Evolutionary conservation across 2,113 vertebrate species (phyloP).

Genomic region (Ceyx melanurus): DNA sequence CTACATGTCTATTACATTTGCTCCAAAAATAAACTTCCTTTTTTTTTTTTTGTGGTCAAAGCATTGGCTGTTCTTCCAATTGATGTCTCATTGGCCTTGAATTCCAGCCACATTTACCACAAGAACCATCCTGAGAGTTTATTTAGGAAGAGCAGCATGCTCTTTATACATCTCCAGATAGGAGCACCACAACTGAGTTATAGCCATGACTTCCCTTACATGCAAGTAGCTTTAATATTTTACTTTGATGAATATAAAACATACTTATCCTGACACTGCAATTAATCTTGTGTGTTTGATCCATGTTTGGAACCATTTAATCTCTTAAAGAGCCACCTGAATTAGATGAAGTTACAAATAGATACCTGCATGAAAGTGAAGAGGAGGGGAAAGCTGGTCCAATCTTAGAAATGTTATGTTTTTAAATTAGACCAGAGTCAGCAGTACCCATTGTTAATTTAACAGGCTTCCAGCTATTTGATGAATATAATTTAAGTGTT

Average conservation of each 20-base stretch:
- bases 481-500: not conserved
- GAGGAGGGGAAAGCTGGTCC: not conserved
- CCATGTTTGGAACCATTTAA: not conserved
- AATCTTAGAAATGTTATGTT: accelerated
- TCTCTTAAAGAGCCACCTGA: not conserved
- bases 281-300: not conserved
- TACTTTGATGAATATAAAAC: not conserved
- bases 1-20: not conserved
- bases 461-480: not conserved
- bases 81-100: not conserved
- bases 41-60: not conserved
- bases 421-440: not conserved
- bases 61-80: not conserved
- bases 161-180: not conserved
- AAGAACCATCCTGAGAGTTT: not conserved
- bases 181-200: not conserved
- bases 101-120: not conserved
- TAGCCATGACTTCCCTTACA: not conserved
- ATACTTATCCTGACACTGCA: not conserved
- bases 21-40: not conserved
- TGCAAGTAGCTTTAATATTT: not conserved
- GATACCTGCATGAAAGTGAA: not conserved
- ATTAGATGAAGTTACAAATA: not conserved
- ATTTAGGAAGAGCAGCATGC: not conserved
- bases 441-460: not conserved